A percentile compares a stretch with the other conserved stretches of the same genome.
These are phyloP conservation scores for Eupithecia exiguata DNA, from an alignment of 2,888 invertebrate genomes.

Conservation along the genomic window DNA sequence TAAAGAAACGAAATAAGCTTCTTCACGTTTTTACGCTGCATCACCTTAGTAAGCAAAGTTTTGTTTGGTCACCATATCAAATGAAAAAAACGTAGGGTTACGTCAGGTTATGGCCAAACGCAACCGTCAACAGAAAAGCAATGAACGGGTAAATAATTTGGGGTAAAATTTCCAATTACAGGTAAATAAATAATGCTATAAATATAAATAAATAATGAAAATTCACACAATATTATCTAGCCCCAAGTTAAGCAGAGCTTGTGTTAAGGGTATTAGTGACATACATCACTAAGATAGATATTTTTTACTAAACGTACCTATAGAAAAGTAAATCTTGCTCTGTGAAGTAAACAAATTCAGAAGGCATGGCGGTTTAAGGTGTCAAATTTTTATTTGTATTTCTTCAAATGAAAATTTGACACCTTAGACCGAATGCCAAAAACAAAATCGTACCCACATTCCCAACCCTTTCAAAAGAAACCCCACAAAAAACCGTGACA, in stretches of 20 bases:
- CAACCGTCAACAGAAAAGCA: not conserved
- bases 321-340: not conserved
- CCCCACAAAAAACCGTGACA: slow-evolving; percentile 36
- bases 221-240: too few species aligned
- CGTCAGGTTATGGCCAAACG: not conserved
- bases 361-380: too few species aligned
- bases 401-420: too few species aligned
- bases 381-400: too few species aligned
- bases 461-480: slow-evolving; percentile 18
- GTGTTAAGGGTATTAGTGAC: too few species aligned
- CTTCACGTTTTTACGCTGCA: too few species aligned
- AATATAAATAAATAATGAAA: too few species aligned
- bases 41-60: not conserved
- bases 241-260: too few species aligned
- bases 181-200: too few species aligned
- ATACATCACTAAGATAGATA: too few species aligned
- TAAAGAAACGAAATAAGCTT: too few species aligned
- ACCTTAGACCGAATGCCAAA: not conserved
- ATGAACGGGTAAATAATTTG: not conserved
- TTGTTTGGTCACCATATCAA: not conserved
- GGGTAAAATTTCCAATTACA: not conserved
- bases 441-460: slow-evolving; percentile 8
- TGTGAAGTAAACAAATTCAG: not conserved
- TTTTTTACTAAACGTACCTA: not conserved
- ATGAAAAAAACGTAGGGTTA: not conserved